Base-by-base conservation (phyloP, 2,888 invertebrate genomes). In the Drosophila neoperkinsi region DNA sequence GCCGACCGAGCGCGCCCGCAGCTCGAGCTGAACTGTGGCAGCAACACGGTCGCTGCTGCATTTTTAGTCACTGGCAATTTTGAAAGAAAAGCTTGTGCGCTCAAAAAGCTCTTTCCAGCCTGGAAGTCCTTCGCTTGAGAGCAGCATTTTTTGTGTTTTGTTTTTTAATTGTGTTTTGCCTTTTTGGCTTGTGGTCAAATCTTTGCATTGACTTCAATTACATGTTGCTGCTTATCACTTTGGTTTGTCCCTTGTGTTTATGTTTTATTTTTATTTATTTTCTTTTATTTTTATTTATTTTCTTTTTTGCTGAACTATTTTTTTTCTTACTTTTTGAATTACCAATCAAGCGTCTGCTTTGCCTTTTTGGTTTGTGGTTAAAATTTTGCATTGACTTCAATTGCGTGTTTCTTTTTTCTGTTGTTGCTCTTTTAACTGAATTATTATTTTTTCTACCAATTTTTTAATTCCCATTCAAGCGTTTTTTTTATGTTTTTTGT, bases 1-100 rank as follows among this genome's bases (percentile, higher is more conserved):
- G 78, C 75, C 82, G 72, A 89, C 81, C 81, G 89, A 73, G 65
- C 76, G 74, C 79, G 72, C 74, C 58, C 73, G 81, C 87, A 81
- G 89, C 90, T 90, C 87, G 73, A 82, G 82, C 84, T 87, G 73
- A 82, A 88, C 87, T 88, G 87, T 79, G 74, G 63, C 71, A 58
- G 53, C 53, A 52, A 53, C 36, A 56, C 64, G 31, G 52, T 46
- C 51, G 68, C 68, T 52, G 49, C 65, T 82, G 78, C 77, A 74
- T 69, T 77, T 77, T 81, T 28, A 55, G 66, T 30, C 55, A 30
- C 65, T 49, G 49, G 4, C 16, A 55, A 66, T 65, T 75, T 67
- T 66, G 46, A 46, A 46, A 46, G 46, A 16, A 46, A 46, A 46
- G 46, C 46, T 66, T 25, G 43, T 53, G 55, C 34, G 33, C 43